Evolutionary conservation across 2,888 invertebrate genomes (phyloP), one percentile per base, ranked within the genome.

Genomic region (Micoletzkya japonica): DNA sequence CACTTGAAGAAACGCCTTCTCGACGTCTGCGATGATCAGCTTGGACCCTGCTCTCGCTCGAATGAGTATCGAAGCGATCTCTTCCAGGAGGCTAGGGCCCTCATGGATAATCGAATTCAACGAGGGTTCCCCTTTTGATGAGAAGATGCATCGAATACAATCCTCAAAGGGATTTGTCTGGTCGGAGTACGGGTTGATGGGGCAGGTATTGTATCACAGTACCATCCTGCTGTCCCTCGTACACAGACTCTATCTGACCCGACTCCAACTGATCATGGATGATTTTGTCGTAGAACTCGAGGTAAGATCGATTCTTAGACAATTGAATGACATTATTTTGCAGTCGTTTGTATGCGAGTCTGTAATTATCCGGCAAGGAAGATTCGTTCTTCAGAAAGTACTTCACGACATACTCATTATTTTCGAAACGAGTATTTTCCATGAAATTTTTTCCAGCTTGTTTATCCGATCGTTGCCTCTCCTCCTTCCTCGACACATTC

Each of bases 81-180:
- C 44, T 36, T 54, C 61, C 4, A 78, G 58, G 0, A 67, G 17
- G 0, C 64, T 28, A 14, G 75, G 73, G 2, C 76, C 78, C 0
- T 64, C 30, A n/a, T 52, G 50, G 1, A 75, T 26, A 24, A 72
- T 72, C 0, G 77, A 72, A 69, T 80, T 80, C 10, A 80, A 58
- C 4, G 75, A 72, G 4, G 61, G 26, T 36, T 61, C 17, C 14
- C 32, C 24, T 50, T 54, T 73, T 28, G 36, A 0, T 73, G 49
- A 1, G 73, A 66, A 2, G 66, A 63, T 0, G 74, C 79, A 57
- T 78, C 77, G 26, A 68, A 63, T 0, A 79, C 76, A 0, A 74
- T 68, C 14, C 79, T 34, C 0, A 70, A 2, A 24, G 72, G 73
- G 37, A 28, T 28, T 60, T 60, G n/a, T 60, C 60, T 2, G 30